Evolutionary conservation across 2,113 vertebrate genomes (phyloP), one percentile per base, ranked within the genome.

Genomic region (Mastomys natalensis): DNA sequence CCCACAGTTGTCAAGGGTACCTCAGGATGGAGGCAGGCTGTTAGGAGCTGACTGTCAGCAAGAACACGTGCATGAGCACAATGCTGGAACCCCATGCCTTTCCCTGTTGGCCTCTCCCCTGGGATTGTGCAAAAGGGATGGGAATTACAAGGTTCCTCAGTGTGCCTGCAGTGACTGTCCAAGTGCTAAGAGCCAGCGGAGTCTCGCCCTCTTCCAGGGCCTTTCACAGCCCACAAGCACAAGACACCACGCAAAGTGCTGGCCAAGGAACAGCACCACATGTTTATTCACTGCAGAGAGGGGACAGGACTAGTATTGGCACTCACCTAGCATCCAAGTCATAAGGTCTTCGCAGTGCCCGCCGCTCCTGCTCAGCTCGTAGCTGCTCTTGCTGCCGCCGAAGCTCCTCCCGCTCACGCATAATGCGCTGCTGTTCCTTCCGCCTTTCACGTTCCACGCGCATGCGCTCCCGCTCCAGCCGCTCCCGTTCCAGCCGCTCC

Each of bases 381-480:
- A 99, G 98, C 97, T 99, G 99, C 13, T 99, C 99, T 94, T 99
- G 99, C 98, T 99, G 99, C 0, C 99, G 98, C 0, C 99, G 98
- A 94, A 99, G 98, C 98, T 99, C 99, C 0, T 99, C 99, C 0
- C 99, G 98, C 98, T 99, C 99, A 0, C 99, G 98, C 62, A 99
- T 99, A 98, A 99, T 99, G 17, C 99, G 98, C 58, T 99, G 99
- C 98, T 99, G 99, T 16, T 99, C 99, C 0, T 99, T 98, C 1
- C 99, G 98, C 66, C 99, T 98, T 68, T 99, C 99, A 0, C 99
- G 99, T 96, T 99, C 99, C 4, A 99, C 99, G 0, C 99, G 99
- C 97, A 99, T 98, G 53, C 99, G 98, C 91, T 99, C 99, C 0
- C 99, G 99, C 98, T 99, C 99, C 94, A 99, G 64, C 70, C 99